Evolutionary conservation across 2,113 vertebrate genomes (phyloP).

Genomic region (Stomatorhinus ivindoensis): DNA sequence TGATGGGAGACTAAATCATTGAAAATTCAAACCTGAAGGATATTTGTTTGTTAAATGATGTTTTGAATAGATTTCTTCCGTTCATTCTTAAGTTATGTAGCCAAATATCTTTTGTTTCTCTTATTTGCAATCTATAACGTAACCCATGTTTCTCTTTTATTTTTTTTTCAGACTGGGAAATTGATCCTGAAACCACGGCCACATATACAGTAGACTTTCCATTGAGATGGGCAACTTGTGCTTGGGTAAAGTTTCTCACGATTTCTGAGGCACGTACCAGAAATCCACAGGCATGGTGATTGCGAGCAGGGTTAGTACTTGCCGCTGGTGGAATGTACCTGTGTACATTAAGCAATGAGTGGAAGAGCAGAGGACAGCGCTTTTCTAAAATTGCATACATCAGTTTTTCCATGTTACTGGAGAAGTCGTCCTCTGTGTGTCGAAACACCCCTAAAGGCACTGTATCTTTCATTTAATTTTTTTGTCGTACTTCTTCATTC

Average conservation of each 20-base stretch:
- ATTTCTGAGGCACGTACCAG: not conserved
- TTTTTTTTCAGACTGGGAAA: constrained; percentile 81
- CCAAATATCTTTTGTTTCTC: not conserved
- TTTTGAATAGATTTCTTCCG: not conserved
- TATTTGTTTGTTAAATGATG: not conserved
- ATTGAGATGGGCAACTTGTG: not conserved
- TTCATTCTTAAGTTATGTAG: not conserved
- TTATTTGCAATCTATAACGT: not conserved
- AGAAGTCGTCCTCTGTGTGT: constrained; percentile 39
- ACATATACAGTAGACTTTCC: constrained; percentile 75
- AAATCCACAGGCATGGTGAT: not conserved
- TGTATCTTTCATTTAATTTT: constrained; percentile 42
- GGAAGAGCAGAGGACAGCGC: constrained; percentile 19
- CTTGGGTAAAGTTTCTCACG: constrained; percentile 16
- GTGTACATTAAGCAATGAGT: not conserved
- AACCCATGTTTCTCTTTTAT: not conserved
- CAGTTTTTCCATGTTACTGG: constrained; percentile 26
- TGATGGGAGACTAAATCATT: not conserved
- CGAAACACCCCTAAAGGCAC: constrained; percentile 12
- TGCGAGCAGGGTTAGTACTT: not conserved
- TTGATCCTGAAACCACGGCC: constrained; percentile 94
- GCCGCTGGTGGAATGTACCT: constrained; percentile 14
- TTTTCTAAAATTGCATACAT: constrained; percentile 22
- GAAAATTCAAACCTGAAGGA: not conserved
- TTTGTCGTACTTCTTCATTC: constrained; percentile 37